Evolutionary conservation across 2,797 vertebrate species (phyloP).

Genomic region (Amniataba percoides): DNA sequence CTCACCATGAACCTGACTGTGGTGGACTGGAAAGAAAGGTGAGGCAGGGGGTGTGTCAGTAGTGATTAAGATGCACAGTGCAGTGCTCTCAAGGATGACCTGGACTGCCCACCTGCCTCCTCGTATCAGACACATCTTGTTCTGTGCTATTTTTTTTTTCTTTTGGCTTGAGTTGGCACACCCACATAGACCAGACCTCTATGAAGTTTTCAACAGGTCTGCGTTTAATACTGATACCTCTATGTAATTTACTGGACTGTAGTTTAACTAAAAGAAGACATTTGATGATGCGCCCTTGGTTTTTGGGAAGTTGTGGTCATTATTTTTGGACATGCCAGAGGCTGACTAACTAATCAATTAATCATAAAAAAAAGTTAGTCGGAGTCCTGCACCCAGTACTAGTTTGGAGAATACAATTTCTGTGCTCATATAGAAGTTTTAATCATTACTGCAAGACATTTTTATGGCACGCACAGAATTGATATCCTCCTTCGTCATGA

Average conservation of each 20-base stretch:
- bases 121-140: slow-evolving; percentile 6
- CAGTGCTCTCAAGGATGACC: slow-evolving; percentile 4
- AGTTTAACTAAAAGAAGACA: no score
- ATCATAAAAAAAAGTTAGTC: neutral
- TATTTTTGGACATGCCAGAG: no score
- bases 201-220: no score
- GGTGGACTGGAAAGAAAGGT: slow-evolving; percentile 10
- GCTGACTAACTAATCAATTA: neutral
- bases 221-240: no score
- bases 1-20: slow-evolving; percentile 7
- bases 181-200: neutral
- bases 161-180: neutral
- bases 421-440: neutral
- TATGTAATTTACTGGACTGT: no score
- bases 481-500: neutral
- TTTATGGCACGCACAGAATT: no score
- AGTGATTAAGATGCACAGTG: neutral
- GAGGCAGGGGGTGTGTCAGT: neutral
- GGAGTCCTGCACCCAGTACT: neutral
- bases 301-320: no score
- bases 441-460: no score
- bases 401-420: neutral
- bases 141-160: slow-evolving; percentile 1
- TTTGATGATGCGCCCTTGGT: no score
- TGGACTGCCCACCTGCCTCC: slow-evolving; percentile 9